These are phyloP conservation scores for Tachina fera DNA, from an alignment of 2,888 invertebrate species.

Conservation along the genomic window DNA sequence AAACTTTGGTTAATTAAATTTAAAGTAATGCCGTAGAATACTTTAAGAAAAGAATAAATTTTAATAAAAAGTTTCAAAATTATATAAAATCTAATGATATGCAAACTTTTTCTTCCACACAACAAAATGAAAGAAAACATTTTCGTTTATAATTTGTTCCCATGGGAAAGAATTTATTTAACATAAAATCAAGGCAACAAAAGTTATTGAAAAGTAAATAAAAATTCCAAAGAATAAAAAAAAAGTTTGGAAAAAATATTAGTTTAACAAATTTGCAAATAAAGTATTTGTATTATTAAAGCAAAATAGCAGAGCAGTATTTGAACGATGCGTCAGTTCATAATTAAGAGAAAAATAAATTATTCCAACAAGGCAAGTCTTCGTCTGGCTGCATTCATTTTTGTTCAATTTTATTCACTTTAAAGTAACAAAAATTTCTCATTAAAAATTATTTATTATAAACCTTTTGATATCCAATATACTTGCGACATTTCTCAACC, in stretches of 20 bases:
- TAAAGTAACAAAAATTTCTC: too few species aligned
- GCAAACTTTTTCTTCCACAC: background rate
- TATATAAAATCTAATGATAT: background rate
- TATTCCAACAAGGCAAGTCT: too few species aligned
- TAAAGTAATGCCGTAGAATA: background rate
- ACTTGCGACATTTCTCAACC: too few species aligned
- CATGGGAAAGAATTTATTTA: background rate
- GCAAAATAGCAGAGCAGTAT: background rate
- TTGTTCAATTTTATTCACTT: too few species aligned
- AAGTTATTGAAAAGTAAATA: conserved; percentile 6
- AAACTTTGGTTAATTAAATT: background rate
- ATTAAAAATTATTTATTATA: too few species aligned
- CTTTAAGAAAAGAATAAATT: background rate
- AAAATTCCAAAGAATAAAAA: background rate
- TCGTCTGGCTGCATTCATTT: too few species aligned
- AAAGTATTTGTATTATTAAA: background rate
- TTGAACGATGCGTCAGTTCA: too few species aligned
- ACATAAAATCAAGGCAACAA: conserved; percentile 5
- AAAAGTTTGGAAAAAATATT: background rate
- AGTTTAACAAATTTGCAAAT: background rate
- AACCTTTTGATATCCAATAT: too few species aligned
- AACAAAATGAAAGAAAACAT: background rate
- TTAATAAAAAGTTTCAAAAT: background rate
- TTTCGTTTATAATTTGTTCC: background rate
- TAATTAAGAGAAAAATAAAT: too few species aligned